Evolutionary conservation across 2,888 invertebrate genomes (phyloP), one percentile per base, ranked within the genome.

Genomic region (Antheraea yamamai): DNA sequence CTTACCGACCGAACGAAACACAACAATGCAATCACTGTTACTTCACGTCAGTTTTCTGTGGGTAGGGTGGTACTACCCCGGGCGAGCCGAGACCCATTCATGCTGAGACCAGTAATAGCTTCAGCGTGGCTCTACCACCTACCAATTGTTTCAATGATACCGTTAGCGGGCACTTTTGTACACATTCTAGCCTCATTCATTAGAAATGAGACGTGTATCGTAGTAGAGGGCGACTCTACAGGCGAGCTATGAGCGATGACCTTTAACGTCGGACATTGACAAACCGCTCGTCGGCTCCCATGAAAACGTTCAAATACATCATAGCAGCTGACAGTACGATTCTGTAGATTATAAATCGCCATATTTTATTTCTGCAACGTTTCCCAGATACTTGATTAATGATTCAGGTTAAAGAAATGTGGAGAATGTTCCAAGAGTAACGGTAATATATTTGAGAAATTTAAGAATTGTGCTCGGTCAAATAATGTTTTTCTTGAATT

Each of bases 241-340:
- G 76, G 61, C 47, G 72, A 39, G 82, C 85, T 80, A 89, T 94
- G 93, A 94, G 91, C 91, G 92, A 94, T 94, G 93, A 93, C 91
- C 92, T 88, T 85, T 91, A 91, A 89, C 88, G 87, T 86, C 83
- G 86, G 93, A 95, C 94, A 89, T 94, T 95, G 94, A 94, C 94
- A 94, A 94, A 94, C 93, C 92, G 92, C 88, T 85, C 83, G 83
- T 86, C 88, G 89, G 88, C 88, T 88, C 88, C 89, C 91, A 91
- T 93, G 94, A 93, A 94, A 94, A 93, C 94, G 94, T 87, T 94
- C 94, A 91, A 92, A 94, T 95, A 93, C 94, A 95, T 95, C 94
- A 94, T 94, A 88, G 84, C 81, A 80, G 82, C 83, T 92, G 94
- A 93, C 94, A 93, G 91, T 88, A 85, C 85, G 87, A 87, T 91